These are phyloP conservation scores for Chrysodeixis includens DNA, from an alignment of 2,888 invertebrate genomes.

Conservation along the genomic window DNA sequence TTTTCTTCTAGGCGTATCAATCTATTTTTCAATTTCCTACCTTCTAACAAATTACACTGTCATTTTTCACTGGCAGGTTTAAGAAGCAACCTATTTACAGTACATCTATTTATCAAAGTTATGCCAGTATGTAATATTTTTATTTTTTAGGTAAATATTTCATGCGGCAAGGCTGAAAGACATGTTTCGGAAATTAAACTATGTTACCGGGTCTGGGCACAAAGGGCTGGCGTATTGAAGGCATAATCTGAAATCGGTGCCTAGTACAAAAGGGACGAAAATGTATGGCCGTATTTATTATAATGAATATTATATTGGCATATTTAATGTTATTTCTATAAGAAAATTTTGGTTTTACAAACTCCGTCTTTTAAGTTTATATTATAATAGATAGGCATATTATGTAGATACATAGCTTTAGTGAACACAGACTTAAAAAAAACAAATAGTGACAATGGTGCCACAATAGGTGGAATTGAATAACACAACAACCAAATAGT, in stretches of 20 bases:
- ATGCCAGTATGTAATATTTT: conserved; percentile 24
- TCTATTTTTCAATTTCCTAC: conserved; percentile 58
- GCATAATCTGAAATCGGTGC: conserved; percentile 1
- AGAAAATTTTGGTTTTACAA: not conserved
- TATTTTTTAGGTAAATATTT: conserved; percentile 33
- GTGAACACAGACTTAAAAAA: no score
- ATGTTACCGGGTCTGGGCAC: conserved; percentile 11
- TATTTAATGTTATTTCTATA: not conserved
- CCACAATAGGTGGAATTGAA: no score
- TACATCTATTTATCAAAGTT: conserved; percentile 34
- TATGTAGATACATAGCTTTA: no score
- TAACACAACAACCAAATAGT: no score
- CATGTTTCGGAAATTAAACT: conserved; percentile 25
- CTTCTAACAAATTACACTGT: conserved; percentile 29
- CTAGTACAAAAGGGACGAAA: not conserved
- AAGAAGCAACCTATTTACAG: conserved; percentile 23
- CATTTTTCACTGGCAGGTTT: conserved; percentile 36
- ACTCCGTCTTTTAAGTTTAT: no score
- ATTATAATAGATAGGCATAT: no score
- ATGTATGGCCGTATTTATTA: not conserved
- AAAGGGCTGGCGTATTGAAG: not conserved
- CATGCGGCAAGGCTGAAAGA: conserved; percentile 9
- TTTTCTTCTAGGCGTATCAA: conserved; percentile 43
- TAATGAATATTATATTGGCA: not conserved
- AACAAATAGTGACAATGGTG: no score